A percentile compares a stretch with the other conserved stretches of the same genome.
Evolutionary conservation across 2,113 vertebrate species (phyloP).

Genomic region (Sander vitreus): DNA sequence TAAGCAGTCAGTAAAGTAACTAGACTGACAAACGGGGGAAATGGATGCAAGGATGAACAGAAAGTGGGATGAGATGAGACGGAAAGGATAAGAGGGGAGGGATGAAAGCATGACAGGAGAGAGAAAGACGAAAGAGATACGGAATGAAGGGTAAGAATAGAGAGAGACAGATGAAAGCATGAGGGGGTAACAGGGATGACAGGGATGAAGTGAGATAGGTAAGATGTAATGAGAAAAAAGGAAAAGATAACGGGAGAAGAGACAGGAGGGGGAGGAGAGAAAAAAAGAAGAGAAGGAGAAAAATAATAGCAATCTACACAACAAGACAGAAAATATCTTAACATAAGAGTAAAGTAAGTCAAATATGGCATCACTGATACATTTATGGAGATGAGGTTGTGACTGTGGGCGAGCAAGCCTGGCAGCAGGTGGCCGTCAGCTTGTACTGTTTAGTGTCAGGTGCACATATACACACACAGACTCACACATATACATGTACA

Average conservation of each 20-base stretch:
- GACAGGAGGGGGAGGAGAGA: not conserved
- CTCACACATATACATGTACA: slow-evolving; percentile 12
- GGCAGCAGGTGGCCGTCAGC: slow-evolving; percentile 44
- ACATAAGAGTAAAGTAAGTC: not conserved
- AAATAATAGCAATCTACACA: too few species aligned
- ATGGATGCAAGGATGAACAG: slow-evolving; percentile 53
- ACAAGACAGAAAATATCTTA: not conserved
- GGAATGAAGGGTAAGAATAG: slow-evolving; percentile 55
- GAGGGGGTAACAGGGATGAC: slow-evolving; percentile 48
- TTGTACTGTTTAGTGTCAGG: not conserved
- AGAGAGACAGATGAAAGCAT: slow-evolving; percentile 65
- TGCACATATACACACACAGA: not conserved
- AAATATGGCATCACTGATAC: not conserved
- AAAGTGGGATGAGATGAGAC: slow-evolving; percentile 66
- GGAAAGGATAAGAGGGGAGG: slow-evolving; percentile 57
- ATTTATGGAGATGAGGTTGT: not conserved
- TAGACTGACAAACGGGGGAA: slow-evolving; percentile 52
- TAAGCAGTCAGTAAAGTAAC: slow-evolving; percentile 57
- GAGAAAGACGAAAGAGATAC: slow-evolving; percentile 64
- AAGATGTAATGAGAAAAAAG: slow-evolving; percentile 35
- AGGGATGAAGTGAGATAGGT: slow-evolving; percentile 44
- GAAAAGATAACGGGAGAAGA: slow-evolving; percentile 13
- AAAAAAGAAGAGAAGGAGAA: not conserved
- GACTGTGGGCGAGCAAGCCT: slow-evolving; percentile 4
- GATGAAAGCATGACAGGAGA: slow-evolving; percentile 66